phyloP scores from a whole-genome alignment of 2,797 vertebrate species.

The Poliocrania exsul region DNA sequence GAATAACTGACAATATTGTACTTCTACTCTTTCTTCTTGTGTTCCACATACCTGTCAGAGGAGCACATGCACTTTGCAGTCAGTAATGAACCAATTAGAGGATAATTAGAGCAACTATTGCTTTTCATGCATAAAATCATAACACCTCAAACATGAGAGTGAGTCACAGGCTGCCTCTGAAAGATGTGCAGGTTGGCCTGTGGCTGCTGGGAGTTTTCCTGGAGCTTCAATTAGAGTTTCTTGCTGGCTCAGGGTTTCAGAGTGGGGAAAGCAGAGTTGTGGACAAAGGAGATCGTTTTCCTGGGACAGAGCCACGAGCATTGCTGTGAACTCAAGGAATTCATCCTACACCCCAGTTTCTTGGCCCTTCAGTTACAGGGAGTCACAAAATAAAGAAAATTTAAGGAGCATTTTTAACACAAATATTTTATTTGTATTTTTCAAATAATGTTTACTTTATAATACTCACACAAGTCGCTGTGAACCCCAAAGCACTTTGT shows the following conservation, averaged over 20 bases:
- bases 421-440: not conserved
- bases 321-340: not conserved
- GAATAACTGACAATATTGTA: not conserved
- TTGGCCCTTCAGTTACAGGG: not conserved
- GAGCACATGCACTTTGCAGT: not conserved
- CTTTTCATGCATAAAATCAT: conserved; percentile 2
- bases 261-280: not conserved
- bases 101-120: conserved; percentile 28
- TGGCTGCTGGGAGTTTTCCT: not conserved
- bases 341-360: not conserved
- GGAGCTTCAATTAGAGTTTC: not conserved
- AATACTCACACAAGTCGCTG: not conserved
- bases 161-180: not conserved
- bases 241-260: not conserved
- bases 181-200: not conserved
- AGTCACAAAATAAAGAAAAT: not conserved
- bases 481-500: not conserved
- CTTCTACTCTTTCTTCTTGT: not conserved
- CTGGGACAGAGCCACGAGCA: not conserved
- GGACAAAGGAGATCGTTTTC: not conserved
- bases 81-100: conserved; percentile 27
- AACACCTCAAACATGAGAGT: accelerated
- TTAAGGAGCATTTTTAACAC: not conserved
- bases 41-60: not conserved
- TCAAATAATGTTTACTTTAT: not conserved